Base-by-base conservation (phyloP, 1,140 invertebrate genomes). In the Drosophila punjabiensis region DNA sequence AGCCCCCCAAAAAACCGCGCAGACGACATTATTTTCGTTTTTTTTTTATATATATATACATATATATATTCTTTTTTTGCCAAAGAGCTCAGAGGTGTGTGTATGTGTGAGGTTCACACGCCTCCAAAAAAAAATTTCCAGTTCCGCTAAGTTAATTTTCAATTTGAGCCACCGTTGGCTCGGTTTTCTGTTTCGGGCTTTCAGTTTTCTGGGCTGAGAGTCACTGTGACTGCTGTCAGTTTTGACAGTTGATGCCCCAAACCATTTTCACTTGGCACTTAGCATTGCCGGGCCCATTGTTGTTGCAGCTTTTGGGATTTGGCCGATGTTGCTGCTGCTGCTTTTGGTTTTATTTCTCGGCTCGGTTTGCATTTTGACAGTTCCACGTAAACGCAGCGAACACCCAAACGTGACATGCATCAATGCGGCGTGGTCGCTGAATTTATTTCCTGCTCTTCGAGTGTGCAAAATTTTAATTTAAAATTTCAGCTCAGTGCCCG, bases 61-160 rank as follows among this genome's bases (percentile, higher is more conserved):
- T 18, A 45, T 45, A 11, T 18, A 18, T 16, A 2, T 18, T 39
- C 13, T 35, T 41, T 41, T 43, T 74, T 71, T 35, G 39, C 10
- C 24, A 56, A 53, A 70, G 37, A 45, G 20, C 37, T 66, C 16
- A 9, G 18, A 43, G 32, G 52, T 47, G 52, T 59, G 39, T 59
- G 52, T 59, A 33, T 59, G 68, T 73, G 70, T 30, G 37, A 73
- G 65, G 66, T 88, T 88, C 85, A 85, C 85, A 88, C 85, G 81
- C 84, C 84, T 69, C 75, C 79, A 67, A 82, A 48, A 80, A n/a
- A 60, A 47, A 80, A 74, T 63, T 85, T 89, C 33, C 77, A 82
- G 82, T 90, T 90, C 87, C 86, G 86, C 86, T 90, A 90, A 90
- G 86, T 90, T 90, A 90, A 86, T 90, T 90, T 90, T 90, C 86